Evolutionary conservation across 2,888 invertebrate species (phyloP), one percentile per base, ranked within the genome.

Genomic region (Unio pictorum): DNA sequence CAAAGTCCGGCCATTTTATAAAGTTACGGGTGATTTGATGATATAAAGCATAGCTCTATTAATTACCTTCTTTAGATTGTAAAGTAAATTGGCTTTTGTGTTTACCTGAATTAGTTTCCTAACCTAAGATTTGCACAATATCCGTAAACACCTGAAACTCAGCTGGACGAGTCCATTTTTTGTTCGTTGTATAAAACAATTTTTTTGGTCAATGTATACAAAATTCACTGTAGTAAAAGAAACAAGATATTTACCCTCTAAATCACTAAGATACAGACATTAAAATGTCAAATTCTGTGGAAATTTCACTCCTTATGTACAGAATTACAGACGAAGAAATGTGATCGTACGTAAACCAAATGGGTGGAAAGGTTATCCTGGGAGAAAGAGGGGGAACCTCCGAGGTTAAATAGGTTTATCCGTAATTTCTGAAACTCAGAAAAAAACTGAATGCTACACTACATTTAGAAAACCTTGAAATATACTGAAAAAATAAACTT

Each of bases 81-180:
- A 15, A 45, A 15, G 45, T 11, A 45, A 45, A 45, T 0, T 2
- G 15, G 45, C 0, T 45, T 45, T 45, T 45, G 45, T 45, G 15
- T 45, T 45, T 45, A 45, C 45, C 45, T 15, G 45, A 45, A 15
- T 15, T 4, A 45, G 45, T 45, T 45, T 45, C 15, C 45, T 45
- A 3, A 15, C 15, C 15, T 45, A 15, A 45, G 45, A 45, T 45
- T 11, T 3, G 11, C 45, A 57, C 23, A 58, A 30, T 45, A 64
- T 28, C 54, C 58, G 28, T 55, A 68, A 68, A 64, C 68, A 68
- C 45, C 45, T 45, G 68, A 68, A 63, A 68, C 64, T 64, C 60
- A 57, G 28, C 26, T 67, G 71, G 74, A 69, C 71, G 74, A 74
- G 74, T 74, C 74, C 74, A 74, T 71, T 74, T 45, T 66, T 0